These are phyloP conservation scores for Anastrepha obliqua DNA, from an alignment of 1,140 invertebrate genomes.

Conservation along the genomic window DNA sequence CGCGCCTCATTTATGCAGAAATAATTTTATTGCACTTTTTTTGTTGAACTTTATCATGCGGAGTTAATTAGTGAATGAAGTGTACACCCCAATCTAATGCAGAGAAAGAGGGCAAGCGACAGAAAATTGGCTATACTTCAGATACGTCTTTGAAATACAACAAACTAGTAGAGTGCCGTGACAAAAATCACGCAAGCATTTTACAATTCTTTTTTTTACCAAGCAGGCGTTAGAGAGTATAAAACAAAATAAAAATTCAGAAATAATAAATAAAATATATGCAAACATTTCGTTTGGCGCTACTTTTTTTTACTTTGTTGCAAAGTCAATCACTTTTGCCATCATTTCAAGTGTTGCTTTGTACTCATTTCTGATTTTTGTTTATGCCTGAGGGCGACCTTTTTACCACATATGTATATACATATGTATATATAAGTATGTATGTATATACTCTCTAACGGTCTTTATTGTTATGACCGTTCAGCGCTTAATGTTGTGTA, in stretches of 20 bases:
- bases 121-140: background rate
- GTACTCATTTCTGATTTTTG: background rate
- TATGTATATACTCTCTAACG: too few species aligned
- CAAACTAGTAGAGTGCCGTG: background rate
- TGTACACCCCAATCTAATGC: too few species aligned
- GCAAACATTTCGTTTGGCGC: background rate
- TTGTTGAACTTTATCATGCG: background rate
- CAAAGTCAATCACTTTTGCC: constrained; percentile 13
- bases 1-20: background rate
- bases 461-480: too few species aligned
- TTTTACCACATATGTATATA: too few species aligned
- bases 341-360: constrained; percentile 9
- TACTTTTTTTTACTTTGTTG: background rate
- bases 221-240: background rate
- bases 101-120: background rate
- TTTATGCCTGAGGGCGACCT: background rate
- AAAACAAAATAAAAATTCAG: background rate
- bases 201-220: too few species aligned
- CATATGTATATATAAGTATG: background rate
- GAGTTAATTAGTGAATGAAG: background rate
- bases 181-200: background rate
- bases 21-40: background rate
- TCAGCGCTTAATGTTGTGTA: too few species aligned
- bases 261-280: background rate
- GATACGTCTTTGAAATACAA: background rate